Conservation (phyloP, 2,113 vertebrate genomes). For the Patagioenas fasciata region DNA sequence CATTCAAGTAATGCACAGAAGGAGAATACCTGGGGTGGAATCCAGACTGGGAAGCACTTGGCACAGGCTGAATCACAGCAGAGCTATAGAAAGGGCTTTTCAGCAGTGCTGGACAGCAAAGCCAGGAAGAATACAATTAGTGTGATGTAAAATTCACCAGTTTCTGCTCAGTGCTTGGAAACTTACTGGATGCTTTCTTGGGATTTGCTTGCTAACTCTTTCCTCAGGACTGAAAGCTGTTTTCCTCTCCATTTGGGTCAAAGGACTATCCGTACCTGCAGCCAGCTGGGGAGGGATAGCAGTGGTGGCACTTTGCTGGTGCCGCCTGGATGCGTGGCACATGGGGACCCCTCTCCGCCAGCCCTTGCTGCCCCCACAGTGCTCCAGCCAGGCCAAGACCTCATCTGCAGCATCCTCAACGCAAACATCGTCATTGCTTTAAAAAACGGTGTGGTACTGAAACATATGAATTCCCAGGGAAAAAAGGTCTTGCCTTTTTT, state of each 20-base stretch:
- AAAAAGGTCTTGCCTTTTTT: neutral
- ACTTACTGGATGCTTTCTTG: neutral
- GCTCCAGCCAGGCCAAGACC: neutral
- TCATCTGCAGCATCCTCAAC: neutral
- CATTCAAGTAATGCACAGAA: neutral
- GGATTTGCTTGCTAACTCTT: neutral
- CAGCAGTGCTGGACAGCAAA: neutral
- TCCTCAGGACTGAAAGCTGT: neutral
- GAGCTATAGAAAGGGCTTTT: neutral
- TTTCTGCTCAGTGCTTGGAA: neutral
- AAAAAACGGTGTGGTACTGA: neutral
- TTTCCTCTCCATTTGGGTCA: neutral
- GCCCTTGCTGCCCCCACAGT: neutral
- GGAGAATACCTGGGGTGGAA: neutral
- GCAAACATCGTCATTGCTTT: neutral
- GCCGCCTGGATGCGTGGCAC: fast-evolving
- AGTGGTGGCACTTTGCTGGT: neutral
- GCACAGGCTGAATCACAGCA: neutral
- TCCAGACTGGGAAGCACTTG: neutral
- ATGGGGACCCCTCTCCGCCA: neutral
- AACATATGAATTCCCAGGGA: neutral
- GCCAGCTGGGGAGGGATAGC: neutral
- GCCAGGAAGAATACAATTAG: neutral
- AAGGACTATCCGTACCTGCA: neutral
- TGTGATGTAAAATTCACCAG: neutral